Evolutionary conservation across 2,113 vertebrate genomes (phyloP).

Genomic region (Hippocampus barbouri): DNA sequence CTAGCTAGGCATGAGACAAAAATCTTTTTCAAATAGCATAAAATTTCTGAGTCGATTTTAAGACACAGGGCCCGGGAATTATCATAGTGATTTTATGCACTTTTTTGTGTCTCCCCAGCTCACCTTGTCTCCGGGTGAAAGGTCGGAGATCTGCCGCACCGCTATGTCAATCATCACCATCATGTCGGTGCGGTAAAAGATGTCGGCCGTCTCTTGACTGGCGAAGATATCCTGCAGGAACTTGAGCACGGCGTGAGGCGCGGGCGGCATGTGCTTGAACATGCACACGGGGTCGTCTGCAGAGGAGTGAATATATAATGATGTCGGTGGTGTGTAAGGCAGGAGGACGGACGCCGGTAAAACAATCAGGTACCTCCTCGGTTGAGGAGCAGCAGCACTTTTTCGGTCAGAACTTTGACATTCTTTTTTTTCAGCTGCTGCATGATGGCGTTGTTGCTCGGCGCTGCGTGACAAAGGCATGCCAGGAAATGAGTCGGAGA

Average conservation of each 20-base stretch:
- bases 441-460: slow-evolving; percentile 89
- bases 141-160: slow-evolving; percentile 92
- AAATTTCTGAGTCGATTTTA: no score
- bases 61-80: no score
- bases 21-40: no score
- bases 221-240: slow-evolving; percentile 94
- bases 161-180: slow-evolving; percentile 98
- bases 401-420: slow-evolving; percentile 90
- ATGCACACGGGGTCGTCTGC: slow-evolving; percentile 91
- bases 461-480: slow-evolving; percentile 68
- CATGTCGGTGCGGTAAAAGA: slow-evolving; percentile 97
- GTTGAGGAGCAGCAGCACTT: slow-evolving; percentile 90
- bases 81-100: not conserved
- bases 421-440: slow-evolving; percentile 86
- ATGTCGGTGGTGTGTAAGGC: not conserved
- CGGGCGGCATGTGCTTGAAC: slow-evolving; percentile 89
- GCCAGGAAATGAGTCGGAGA: not conserved
- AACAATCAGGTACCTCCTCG: slow-evolving; percentile 80
- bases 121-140: slow-evolving; percentile 96
- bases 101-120: slow-evolving; percentile 1
- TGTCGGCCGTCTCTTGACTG: slow-evolving; percentile 77
- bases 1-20: no score
- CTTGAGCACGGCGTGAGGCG: slow-evolving; percentile 89
- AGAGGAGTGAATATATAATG: slow-evolving; percentile 5
- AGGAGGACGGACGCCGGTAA: not conserved